Evolutionary conservation across 2,888 invertebrate genomes (phyloP), one percentile per base, ranked within the genome.

Genomic region (Baronia brevicornis): DNA sequence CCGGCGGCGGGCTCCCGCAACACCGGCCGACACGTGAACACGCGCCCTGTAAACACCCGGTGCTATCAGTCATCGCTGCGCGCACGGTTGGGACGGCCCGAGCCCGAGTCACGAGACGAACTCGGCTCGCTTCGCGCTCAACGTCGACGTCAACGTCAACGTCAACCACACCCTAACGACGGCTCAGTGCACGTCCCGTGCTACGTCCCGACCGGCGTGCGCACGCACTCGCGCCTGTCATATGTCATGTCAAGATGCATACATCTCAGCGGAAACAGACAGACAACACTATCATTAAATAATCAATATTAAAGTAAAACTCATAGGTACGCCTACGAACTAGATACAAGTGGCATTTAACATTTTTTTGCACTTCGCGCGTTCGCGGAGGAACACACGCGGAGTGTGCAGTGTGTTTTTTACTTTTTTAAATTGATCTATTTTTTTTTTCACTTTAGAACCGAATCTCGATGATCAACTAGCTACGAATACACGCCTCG

Each of bases 31-130:
- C 48, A 38, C 47, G n/a, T n/a, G n/a, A 39, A 44, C 45, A 43
- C 70, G 51, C 65, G 59, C 67, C 66, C 64, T 68, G 77, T 73
- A 74, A 75, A 73, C 78, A 75, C 77, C 77, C 77, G 66, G 69
- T 71, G 72, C 28, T 36, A 27, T 21, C 20, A 18, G 40, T 26
- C 24, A 36, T 21, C 36, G 20, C 20, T 4, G 13, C 17, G 27
- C 11, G 10, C 13, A 13, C 9, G 22, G 19, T 1, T 18, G 21
- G 14, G 46, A 40, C 46, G 43, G 18, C 10, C 21, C 36, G 33
- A 36, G 41, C 38, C 37, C 26, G 18, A 26, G 2, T 13, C 6
- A 31, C 25, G n/a, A n/a, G n/a, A n/a, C n/a, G n/a, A n/a, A n/a
- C n/a, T n/a, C n/a, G n/a, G n/a, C n/a, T n/a, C n/a, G n/a, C n/a